Percentiles rank a stretch among this genome's conserved stretches.
phyloP scores from a whole-genome alignment of 92 coral and sea anemone genomes.

The Scolanthus callimorphus region DNA sequence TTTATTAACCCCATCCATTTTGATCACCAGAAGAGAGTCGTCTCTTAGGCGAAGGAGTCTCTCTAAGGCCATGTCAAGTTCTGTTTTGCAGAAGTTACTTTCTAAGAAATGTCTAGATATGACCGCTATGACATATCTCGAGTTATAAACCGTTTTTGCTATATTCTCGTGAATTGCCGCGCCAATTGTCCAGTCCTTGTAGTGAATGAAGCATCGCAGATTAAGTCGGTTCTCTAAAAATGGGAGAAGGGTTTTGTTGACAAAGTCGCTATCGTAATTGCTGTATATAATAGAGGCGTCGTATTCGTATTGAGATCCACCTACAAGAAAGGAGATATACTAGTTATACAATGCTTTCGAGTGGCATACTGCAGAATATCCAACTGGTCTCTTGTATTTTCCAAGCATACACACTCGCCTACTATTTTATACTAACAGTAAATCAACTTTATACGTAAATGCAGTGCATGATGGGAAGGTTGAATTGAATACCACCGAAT shows the following conservation, averaged over 20 bases:
- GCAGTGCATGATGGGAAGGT: too few species aligned
- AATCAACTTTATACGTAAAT: too few species aligned
- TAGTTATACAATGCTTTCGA: too few species aligned
- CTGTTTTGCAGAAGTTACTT: constrained; percentile 6
- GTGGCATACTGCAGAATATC: too few species aligned
- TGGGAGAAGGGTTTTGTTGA: constrained; percentile 8
- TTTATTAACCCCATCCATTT: constrained; percentile 16
- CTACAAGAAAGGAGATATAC: too few species aligned
- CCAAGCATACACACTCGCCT: too few species aligned
- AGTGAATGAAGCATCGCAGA: constrained; percentile 20
- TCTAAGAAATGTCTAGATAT: constrained; percentile 18
- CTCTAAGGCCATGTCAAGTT: constrained; percentile 17
- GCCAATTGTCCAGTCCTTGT: constrained; percentile 12
- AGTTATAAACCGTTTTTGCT: constrained; percentile 14
- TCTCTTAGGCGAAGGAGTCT: constrained; percentile 4
- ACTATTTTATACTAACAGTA: too few species aligned
- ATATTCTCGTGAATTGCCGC: constrained; percentile 13
- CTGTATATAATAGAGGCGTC: constrained; percentile 29
- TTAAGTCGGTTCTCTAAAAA: constrained; percentile 11
- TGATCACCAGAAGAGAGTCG: constrained; percentile 9
- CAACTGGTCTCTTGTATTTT: too few species aligned
- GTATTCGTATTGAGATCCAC: constrained; percentile 2
- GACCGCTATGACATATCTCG: constrained; percentile 18
- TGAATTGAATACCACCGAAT: too few species aligned
- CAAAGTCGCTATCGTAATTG: constrained; percentile 8